A percentile compares a stretch with the other conserved stretches of the same genome.
Evolutionary conservation across 2,797 vertebrate species (phyloP).

Genomic region (Diplodus sargus): DNA sequence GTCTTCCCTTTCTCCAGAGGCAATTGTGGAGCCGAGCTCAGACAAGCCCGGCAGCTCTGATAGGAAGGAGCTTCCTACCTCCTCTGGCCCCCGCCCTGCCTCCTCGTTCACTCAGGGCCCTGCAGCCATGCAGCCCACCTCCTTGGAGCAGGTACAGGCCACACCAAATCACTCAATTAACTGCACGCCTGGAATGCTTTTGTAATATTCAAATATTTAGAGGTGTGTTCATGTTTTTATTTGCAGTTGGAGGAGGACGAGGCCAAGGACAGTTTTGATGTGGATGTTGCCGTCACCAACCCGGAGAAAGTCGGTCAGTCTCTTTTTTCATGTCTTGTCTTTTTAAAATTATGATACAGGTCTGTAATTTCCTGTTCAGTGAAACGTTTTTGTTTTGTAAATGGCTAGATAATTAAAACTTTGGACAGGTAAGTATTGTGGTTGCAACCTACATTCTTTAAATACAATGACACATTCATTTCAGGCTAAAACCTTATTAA

Average conservation of each 20-base stretch:
- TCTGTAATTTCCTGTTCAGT: not conserved
- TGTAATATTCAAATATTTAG: not conserved
- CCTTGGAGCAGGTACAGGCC: slow-evolving; percentile 88
- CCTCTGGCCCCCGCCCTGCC: slow-evolving; percentile 73
- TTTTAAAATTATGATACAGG: not conserved
- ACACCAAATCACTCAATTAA: not conserved
- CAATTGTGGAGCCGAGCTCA: slow-evolving; percentile 89
- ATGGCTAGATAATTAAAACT: too few relatives aligned
- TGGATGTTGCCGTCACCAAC: slow-evolving; percentile 93
- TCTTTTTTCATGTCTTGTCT: slow-evolving; percentile 28
- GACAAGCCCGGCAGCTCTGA: slow-evolving; percentile 85
- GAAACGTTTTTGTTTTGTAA: not conserved
- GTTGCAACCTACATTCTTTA: not conserved
- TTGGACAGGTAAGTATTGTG: not conserved
- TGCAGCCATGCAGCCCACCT: slow-evolving; percentile 80
- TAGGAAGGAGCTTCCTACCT: slow-evolving; percentile 79
- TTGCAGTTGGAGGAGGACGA: slow-evolving; percentile 92
- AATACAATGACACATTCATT: not conserved
- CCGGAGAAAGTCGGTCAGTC: slow-evolving; percentile 97
- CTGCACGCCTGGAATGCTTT: not conserved
- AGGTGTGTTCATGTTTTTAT: slow-evolving; percentile 10
- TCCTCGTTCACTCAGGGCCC: slow-evolving; percentile 76
- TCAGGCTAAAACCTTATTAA: not conserved
- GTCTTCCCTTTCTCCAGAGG: slow-evolving; percentile 83
- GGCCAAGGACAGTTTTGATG: slow-evolving; percentile 91